Percentiles rank a stretch among this genome's conserved stretches.
phyloP scores from a whole-genome alignment of 2,888 invertebrate genomes.

The Orgyia antiqua region DNA sequence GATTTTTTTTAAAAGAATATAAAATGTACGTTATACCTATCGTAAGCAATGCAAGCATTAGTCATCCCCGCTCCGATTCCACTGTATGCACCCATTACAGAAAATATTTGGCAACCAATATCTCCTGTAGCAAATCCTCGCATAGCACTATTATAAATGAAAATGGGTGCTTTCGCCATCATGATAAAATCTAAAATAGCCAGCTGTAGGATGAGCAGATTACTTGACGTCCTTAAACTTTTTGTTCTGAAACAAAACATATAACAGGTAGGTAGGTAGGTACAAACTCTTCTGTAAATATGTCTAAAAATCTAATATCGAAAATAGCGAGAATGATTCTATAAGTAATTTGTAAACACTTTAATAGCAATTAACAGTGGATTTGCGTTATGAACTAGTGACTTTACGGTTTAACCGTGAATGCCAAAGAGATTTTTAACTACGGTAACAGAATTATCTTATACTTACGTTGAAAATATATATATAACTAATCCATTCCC shows the following conservation, averaged over 20 bases:
- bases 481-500: slow-evolving; percentile 93
- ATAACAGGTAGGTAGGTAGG: too few relatives aligned
- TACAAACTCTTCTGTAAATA: too few relatives aligned
- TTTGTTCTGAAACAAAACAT: slow-evolving; percentile 76
- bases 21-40: slow-evolving; percentile 77
- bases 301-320: background rate
- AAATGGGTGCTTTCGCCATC: slow-evolving; percentile 92
- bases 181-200: slow-evolving; percentile 91
- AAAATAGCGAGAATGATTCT: too few relatives aligned
- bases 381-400: too few relatives aligned
- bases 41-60: slow-evolving; percentile 91
- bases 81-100: slow-evolving; percentile 85
- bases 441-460: too few relatives aligned
- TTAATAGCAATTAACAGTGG: too few relatives aligned
- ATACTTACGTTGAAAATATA: slow-evolving; percentile 87
- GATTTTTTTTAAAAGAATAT: too few relatives aligned
- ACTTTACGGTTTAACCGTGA: too few relatives aligned
- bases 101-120: slow-evolving; percentile 87
- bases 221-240: slow-evolving; percentile 87
- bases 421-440: too few relatives aligned
- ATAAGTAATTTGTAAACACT: too few relatives aligned
- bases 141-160: slow-evolving; percentile 90
- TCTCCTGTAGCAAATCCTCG: slow-evolving; percentile 86
- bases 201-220: slow-evolving; percentile 89
- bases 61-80: slow-evolving; percentile 89